Evolutionary conservation across 37 sponge, comb jelly and placozoan species (phyloP), one percentile per base, ranked within the genome.

Genomic region (Cliona cf. orientalis): DNA sequence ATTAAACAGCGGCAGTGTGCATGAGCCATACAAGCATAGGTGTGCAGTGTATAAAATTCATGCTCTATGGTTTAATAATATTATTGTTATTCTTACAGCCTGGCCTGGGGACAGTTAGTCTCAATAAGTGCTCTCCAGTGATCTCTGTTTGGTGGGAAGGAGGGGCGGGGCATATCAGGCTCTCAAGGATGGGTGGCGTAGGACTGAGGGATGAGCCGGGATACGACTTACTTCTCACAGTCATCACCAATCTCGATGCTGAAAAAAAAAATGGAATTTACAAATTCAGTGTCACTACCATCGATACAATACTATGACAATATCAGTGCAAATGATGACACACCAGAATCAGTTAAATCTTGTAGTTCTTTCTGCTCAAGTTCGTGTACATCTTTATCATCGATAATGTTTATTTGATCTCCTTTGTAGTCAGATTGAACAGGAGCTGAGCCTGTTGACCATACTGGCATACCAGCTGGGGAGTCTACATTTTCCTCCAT

Each of bases 121-220:
- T 39, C 28, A 59, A 28, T 2, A 90, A 32, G 17, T 25, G 42
- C 38, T 89, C 90, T 37, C 34, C 23, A 5, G 90, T 49, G 49
- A 90, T 45, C 45, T 73, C 61, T 19, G 58, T 28, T 46, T 76
- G 61, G 25, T 36, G 53, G 28, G 53, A 55, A 0, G 86, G 91
- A 68, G 91, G 91, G 34, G 91, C 80, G 36, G 91, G 91, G 37
- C 81, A 80, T 9, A 90, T 80, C 2, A 90, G 91, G 44, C 78
- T 76, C 23, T 80, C 78, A 6, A 90, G 33, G 34, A 90, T 49
- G 6, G 41, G 58, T n/a, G n/a, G n/a, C n/a, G n/a, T n/a, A n/a
- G n/a, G n/a, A n/a, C n/a, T n/a, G n/a, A n/a, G n/a, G n/a, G n/a
- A n/a, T n/a, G n/a, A n/a, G n/a, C n/a, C n/a, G n/a, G n/a, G n/a